phyloP scores from a whole-genome alignment of 2,888 invertebrate species.

The Oligia strigilis region DNA sequence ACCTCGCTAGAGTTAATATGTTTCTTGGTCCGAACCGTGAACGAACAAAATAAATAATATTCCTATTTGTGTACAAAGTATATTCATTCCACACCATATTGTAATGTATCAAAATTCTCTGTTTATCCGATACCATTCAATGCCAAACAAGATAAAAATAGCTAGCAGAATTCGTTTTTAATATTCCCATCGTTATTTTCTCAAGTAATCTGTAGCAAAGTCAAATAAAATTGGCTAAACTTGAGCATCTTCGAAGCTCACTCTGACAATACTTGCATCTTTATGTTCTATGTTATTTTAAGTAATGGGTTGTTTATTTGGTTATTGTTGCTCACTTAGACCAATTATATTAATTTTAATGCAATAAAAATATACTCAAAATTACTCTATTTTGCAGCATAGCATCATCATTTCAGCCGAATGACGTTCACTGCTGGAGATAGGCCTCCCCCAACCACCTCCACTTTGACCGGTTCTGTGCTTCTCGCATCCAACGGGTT shows the following conservation, averaged over 20 bases:
- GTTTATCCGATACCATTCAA: neutral
- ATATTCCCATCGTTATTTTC: conserved; percentile 36
- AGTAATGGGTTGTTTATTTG: conserved; percentile 5
- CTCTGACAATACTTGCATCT: conserved; percentile 22
- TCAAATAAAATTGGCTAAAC: conserved; percentile 58
- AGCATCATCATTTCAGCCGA: neutral
- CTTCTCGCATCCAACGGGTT: no score
- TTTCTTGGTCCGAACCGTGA: no score
- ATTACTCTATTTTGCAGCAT: neutral
- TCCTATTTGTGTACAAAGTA: no score
- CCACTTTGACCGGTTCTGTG: no score
- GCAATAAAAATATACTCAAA: neutral
- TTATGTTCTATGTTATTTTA: conserved; percentile 1
- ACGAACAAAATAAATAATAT: no score
- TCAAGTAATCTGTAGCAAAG: conserved; percentile 36
- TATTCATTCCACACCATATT: no score
- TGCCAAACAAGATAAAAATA: neutral
- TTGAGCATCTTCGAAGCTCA: conserved; percentile 15
- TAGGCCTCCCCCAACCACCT: no score
- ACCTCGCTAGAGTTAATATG: no score
- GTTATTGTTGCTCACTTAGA: neutral
- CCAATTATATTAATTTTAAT: neutral
- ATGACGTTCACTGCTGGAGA: no score
- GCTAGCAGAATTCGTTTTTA: conserved; percentile 5
- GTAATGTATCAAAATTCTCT: neutral